Conservation (phyloP, 2,113 vertebrate genomes). For the Megatriorchis doriae region DNA sequence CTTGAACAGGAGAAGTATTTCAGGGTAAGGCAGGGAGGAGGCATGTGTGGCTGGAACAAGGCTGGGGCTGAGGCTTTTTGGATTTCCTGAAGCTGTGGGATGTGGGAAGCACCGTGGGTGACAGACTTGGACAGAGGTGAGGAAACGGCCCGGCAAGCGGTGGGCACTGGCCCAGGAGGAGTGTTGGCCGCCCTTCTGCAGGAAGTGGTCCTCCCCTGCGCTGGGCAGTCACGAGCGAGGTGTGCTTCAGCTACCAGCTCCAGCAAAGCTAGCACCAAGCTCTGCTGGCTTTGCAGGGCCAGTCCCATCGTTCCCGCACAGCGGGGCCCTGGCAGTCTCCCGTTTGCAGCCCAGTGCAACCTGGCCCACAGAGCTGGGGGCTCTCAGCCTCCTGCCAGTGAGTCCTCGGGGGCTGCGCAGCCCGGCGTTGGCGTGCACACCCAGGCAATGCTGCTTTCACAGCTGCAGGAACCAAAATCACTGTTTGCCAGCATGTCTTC, state of each 20-base stretch:
- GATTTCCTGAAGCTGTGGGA: slow-evolving; percentile 48
- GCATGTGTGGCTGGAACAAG: not conserved
- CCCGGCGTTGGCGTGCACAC: accelerated
- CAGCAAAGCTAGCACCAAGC: not conserved
- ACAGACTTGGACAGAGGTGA: not conserved
- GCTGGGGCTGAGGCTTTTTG: not conserved
- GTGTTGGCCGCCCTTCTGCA: not conserved
- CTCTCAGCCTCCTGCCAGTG: not conserved
- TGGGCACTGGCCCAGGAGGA: not conserved
- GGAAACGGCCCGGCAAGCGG: not conserved
- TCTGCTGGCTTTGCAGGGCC: not conserved
- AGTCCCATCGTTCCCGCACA: accelerated
- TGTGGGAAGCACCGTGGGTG: slow-evolving; percentile 20
- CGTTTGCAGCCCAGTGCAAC: not conserved
- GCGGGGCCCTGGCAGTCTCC: not conserved
- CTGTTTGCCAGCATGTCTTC: not conserved
- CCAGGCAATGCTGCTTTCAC: not conserved
- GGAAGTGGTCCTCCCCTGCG: not conserved
- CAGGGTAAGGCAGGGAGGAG: not conserved
- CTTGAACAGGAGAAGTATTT: not conserved
- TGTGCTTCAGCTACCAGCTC: not conserved
- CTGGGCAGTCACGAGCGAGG: not conserved
- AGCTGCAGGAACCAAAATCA: not conserved
- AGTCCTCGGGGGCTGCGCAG: not conserved
- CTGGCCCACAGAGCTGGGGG: accelerated